Evolutionary conservation across 1,140 invertebrate species (phyloP).

Genomic region (Portunus trituberculatus): DNA sequence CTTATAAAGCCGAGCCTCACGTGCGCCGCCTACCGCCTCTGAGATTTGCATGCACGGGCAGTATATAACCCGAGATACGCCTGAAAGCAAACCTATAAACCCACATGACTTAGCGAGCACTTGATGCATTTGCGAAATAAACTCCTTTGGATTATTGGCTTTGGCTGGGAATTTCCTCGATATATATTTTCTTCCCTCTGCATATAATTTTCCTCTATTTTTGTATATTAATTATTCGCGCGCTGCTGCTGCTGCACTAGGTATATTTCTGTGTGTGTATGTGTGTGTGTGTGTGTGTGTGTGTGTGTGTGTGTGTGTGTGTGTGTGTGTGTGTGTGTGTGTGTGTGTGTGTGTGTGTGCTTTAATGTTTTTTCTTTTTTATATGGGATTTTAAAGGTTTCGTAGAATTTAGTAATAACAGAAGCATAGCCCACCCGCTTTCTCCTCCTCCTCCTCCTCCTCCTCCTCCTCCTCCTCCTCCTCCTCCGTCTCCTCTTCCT

Average conservation of each 20-base stretch:
- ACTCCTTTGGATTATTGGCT: neutral
- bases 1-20: neutral
- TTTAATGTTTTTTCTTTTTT: neutral
- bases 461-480: neutral
- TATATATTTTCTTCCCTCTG: neutral
- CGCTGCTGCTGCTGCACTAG: neutral
- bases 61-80: neutral
- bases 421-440: neutral
- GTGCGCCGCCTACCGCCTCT: neutral
- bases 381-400: neutral
- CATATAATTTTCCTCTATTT: neutral
- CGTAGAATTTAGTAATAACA: slow-evolving; percentile 23
- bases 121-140: slow-evolving; percentile 23
- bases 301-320: no score
- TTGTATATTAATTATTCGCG: neutral
- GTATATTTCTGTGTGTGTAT: no score
- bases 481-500: neutral
- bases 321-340: no score
- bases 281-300: no score
- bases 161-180: neutral
- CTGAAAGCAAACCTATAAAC: slow-evolving; percentile 22
- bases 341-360: no score
- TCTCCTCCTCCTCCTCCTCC: slow-evolving; percentile 22
- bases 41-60: slow-evolving; percentile 1
- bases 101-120: slow-evolving; percentile 9